These are phyloP conservation scores for Lasiurus cinereus DNA, from an alignment of 2,113 vertebrate species.

Conservation along the genomic window DNA sequence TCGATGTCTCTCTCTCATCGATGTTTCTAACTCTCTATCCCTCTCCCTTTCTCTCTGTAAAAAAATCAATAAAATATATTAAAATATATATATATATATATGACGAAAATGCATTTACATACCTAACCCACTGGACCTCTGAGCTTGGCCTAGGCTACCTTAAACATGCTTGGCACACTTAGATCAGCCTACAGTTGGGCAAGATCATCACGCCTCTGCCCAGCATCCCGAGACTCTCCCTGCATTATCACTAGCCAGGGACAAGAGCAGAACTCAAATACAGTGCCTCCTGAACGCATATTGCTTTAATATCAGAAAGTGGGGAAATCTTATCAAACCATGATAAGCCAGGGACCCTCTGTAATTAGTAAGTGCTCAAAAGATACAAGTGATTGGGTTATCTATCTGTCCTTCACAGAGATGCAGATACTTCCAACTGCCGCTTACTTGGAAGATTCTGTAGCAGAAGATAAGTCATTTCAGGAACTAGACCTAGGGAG, in stretches of 20 bases:
- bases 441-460: background rate
- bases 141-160: background rate
- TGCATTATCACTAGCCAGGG: background rate
- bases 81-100: too few relatives aligned
- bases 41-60: too few relatives aligned
- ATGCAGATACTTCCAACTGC: background rate
- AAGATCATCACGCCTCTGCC: background rate
- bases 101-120: background rate
- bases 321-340: background rate
- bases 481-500: conserved; percentile 35
- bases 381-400: background rate
- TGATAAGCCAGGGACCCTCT: background rate
- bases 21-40: too few relatives aligned
- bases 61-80: too few relatives aligned
- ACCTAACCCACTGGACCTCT: background rate
- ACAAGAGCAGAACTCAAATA: background rate
- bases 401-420: background rate
- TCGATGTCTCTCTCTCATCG: too few relatives aligned
- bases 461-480: background rate
- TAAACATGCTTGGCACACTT: background rate
- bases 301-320: background rate
- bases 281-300: background rate
- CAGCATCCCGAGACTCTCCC: background rate
- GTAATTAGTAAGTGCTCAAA: background rate
- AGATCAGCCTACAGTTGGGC: background rate